phyloP scores from a whole-genome alignment of 2,888 invertebrate genomes.

The Drosophila acutilabella region DNA sequence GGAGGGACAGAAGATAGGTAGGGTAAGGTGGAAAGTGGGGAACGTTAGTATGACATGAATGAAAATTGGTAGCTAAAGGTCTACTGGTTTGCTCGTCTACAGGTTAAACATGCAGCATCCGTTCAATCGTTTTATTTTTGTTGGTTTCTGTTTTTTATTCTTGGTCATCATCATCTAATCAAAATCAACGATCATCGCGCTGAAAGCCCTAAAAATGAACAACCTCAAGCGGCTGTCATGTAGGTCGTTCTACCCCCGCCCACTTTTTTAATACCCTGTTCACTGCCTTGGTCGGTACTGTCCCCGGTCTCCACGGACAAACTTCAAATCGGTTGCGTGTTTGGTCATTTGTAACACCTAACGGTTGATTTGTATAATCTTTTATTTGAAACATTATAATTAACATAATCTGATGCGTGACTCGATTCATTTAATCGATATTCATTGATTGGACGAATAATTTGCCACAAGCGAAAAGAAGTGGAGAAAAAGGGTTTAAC shows the following conservation, averaged over 20 bases:
- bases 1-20: not conserved
- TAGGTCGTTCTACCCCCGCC: constrained; percentile 29
- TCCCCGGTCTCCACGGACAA: no score
- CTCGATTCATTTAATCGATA: constrained; percentile 21
- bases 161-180: constrained; percentile 64
- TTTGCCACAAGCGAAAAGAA: constrained; percentile 27
- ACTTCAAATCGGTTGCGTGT: constrained; percentile 51
- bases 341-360: constrained; percentile 78
- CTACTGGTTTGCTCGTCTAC: not conserved
- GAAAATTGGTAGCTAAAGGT: constrained; percentile 7
- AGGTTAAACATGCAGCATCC: constrained; percentile 49
- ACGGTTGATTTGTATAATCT: constrained; percentile 75
- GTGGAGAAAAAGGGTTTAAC: not conserved
- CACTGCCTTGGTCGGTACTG: not conserved
- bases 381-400: constrained; percentile 67
- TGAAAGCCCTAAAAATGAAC: constrained; percentile 53
- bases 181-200: constrained; percentile 70
- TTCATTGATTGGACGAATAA: constrained; percentile 39
- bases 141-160: not conserved
- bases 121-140: constrained; percentile 16
- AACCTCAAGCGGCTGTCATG: constrained; percentile 47
- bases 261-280: no score
- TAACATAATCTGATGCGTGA: constrained; percentile 59
- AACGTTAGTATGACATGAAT: not conserved
- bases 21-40: not conserved